Percentiles rank a stretch among this genome's conserved stretches.
phyloP scores from a whole-genome alignment of 2,113 vertebrate genomes.

The Cepphus grylle region DNA sequence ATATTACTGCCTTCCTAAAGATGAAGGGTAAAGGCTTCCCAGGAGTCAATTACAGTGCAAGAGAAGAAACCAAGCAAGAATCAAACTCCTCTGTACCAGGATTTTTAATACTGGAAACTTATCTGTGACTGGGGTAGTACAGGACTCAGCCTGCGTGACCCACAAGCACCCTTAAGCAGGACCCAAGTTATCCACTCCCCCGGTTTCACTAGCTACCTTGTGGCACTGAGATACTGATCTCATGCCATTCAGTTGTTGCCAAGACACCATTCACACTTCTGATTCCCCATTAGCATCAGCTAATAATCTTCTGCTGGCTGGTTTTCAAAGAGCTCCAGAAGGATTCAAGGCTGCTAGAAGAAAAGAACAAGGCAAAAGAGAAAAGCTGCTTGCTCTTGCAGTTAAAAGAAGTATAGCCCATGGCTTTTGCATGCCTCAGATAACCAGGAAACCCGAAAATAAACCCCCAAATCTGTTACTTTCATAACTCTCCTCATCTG shows the following conservation, averaged over 20 bases:
- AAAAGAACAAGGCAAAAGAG: background rate
- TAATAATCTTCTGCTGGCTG: background rate
- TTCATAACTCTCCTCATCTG: background rate
- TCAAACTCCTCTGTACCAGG: background rate
- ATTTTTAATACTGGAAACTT: background rate
- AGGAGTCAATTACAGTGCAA: background rate
- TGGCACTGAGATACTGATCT: background rate
- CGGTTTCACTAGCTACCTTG: background rate
- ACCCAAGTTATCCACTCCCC: rapidly evolving
- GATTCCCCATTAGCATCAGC: background rate
- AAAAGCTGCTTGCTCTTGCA: background rate
- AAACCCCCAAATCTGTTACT: background rate
- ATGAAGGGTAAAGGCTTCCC: background rate
- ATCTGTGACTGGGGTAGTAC: background rate
- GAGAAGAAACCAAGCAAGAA: background rate
- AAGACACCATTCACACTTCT: background rate
- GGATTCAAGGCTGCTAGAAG: background rate
- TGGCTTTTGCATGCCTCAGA: background rate
- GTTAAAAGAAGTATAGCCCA: background rate
- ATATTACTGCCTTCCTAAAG: background rate
- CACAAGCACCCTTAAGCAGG: background rate
- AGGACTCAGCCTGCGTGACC: background rate
- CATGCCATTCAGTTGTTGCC: background rate
- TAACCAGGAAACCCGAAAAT: background rate
- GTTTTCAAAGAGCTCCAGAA: background rate